phyloP scores from a whole-genome alignment of 2,113 vertebrate genomes.

The Neogale vison region DNA sequence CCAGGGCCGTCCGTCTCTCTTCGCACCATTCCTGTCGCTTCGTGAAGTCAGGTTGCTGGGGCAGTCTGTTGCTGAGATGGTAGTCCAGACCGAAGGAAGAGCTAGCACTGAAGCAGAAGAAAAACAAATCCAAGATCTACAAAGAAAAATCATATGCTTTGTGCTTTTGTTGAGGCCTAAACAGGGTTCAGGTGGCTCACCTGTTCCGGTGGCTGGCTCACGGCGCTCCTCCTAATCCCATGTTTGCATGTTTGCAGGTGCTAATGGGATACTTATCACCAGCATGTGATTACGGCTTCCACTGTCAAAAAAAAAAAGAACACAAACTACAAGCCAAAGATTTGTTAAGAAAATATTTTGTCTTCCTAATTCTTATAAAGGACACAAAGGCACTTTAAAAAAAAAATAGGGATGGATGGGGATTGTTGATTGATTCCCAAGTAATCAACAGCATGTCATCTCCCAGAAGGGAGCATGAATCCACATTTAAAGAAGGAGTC shows the following conservation, averaged over 20 bases:
- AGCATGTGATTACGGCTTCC: neutral
- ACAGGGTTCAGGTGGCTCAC: slow-evolving; percentile 37
- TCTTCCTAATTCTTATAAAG: neutral
- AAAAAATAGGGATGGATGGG: too few relatives aligned
- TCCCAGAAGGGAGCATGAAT: neutral
- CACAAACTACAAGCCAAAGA: slow-evolving; percentile 17
- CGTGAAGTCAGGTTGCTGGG: too few relatives aligned
- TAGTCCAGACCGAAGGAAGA: neutral
- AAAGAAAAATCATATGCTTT: neutral
- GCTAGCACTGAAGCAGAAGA: neutral
- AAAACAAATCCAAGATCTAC: neutral
- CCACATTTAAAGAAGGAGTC: neutral
- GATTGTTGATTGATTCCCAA: neutral
- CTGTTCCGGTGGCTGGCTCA: slow-evolving; percentile 35
- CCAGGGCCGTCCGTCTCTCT: neutral
- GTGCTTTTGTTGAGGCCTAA: slow-evolving; percentile 20
- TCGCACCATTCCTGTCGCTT: neutral
- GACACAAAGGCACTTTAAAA: neutral
- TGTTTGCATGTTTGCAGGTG: neutral
- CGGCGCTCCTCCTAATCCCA: neutral
- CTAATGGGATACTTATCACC: neutral
- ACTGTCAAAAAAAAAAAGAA: neutral
- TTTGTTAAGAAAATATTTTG: neutral
- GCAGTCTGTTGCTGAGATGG: neutral
- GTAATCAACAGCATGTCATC: neutral